Base-by-base conservation (phyloP, 2,888 invertebrate species). In the Gymnoscelis rufifasciata region DNA sequence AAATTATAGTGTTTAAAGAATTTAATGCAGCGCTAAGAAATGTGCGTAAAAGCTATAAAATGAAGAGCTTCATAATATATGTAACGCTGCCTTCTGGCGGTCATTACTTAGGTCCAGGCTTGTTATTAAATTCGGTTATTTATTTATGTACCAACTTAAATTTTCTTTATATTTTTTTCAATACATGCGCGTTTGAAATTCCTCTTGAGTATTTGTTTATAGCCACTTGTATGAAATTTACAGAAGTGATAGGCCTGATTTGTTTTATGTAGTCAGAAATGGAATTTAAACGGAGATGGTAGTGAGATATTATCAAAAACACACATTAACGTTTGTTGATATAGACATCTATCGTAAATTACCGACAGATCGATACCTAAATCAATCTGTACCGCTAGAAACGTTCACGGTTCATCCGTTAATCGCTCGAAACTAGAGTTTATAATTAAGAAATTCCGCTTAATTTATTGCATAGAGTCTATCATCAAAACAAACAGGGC, bases 121-220 rank as follows among this genome's bases (percentile, higher is more conserved):
- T 83, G 83, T 86, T 86, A 88, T 88, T 88, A 88, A 81, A 84
- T 78, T 81, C 80, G 80, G 76, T 72, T 84, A 84, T 84, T 86
- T 86, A 83, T 83, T 84, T 84, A 87, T 87, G 84, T 84, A 83
- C 76, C 78, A 72, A 69, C 71, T 65, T 70, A 74, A 73, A 74
- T 73, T 76, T 70, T 73, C 62, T 63, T 61, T 64, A 66, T 57
- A 60, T 55, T 48, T 37, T 38, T 46, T 47, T 26, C 13, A 30
- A 31, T 12, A 13, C n/a, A 30, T 14, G 19, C 30, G 39, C 2
- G 8, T 7, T 14, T 7, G 10, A 14, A 6, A 33, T 35, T 33
- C n/a, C n/a, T n/a, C 2, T 19, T 19, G 3, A 19, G 5, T 19
- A 5, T 19, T 19, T 19, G 19, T 19, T 19, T 19, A 19, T 19